Percentiles rank a stretch among this genome's conserved stretches.
Evolutionary conservation across 2,797 vertebrate genomes (phyloP).

Genomic region (Oophaga sylvatica): DNA sequence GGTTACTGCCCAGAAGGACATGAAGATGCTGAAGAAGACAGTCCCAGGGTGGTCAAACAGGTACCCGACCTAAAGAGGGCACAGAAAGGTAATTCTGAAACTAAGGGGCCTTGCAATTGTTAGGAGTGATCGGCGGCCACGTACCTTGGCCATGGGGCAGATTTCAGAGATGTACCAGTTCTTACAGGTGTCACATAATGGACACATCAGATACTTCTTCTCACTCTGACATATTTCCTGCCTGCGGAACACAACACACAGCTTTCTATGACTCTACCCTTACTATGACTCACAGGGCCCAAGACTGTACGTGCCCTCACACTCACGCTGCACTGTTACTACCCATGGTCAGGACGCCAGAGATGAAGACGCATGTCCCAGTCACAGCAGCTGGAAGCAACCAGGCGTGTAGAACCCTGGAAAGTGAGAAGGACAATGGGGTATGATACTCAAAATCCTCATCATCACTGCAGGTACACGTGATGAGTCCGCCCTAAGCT

Average conservation of each 20-base stretch:
- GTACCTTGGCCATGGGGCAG: slow-evolving; percentile 84
- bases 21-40: slow-evolving; percentile 83
- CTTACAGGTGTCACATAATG: slow-evolving; percentile 79
- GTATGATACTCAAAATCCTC: not conserved
- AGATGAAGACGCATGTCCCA: slow-evolving; percentile 80
- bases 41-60: slow-evolving; percentile 82
- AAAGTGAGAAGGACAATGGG: not conserved
- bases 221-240: slow-evolving; percentile 79
- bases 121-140: not conserved
- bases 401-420: slow-evolving; percentile 81
- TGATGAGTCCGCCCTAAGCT: not conserved
- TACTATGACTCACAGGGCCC: not conserved
- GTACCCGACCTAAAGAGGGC: slow-evolving; percentile 74
- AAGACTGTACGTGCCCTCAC: not conserved
- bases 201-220: slow-evolving; percentile 78
- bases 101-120: not conserved
- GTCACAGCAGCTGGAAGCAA: slow-evolving; percentile 79
- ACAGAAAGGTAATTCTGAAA: not conserved
- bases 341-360: slow-evolving; percentile 76
- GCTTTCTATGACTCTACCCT: not conserved
- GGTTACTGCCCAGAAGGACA: slow-evolving; percentile 83
- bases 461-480: not conserved
- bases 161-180: slow-evolving; percentile 83
- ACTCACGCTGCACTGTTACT: slow-evolving; percentile 80
- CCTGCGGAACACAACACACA: slow-evolving; percentile 64